Evolutionary conservation across 2,797 vertebrate genomes (phyloP).

Genomic region (Esox lucius): DNA sequence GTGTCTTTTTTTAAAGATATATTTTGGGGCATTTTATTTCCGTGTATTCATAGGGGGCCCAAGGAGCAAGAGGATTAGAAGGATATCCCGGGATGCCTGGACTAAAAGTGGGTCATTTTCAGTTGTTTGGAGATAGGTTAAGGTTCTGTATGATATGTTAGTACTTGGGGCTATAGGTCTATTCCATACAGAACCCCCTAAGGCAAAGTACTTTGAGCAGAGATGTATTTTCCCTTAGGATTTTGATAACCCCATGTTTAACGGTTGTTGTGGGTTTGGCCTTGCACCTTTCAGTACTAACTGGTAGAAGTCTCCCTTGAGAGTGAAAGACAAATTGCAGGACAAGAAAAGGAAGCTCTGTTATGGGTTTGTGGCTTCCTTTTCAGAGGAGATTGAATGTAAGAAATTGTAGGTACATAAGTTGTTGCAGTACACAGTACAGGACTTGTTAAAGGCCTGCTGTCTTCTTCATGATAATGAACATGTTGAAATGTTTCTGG

Average conservation of each 20-base stretch:
- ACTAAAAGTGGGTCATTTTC: constrained; percentile 23
- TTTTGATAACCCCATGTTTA: not conserved
- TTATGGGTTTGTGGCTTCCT: not conserved
- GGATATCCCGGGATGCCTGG: constrained; percentile 52
- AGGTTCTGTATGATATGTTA: not conserved
- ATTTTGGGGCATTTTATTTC: too few species aligned
- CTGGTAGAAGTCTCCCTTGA: not conserved
- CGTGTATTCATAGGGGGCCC: constrained; percentile 47
- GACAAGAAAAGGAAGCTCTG: not conserved
- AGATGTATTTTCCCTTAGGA: not conserved
- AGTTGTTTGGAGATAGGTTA: too few species aligned
- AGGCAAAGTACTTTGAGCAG: not conserved
- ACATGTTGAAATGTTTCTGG: not conserved
- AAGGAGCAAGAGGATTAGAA: constrained; percentile 42
- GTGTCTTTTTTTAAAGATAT: not conserved
- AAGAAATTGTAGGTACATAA: not conserved
- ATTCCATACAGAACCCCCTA: not conserved
- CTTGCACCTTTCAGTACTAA: not conserved
- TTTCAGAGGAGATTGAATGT: not conserved
- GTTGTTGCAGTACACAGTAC: not conserved
- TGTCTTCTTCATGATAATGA: too few species aligned
- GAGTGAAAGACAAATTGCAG: not conserved
- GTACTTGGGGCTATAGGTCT: not conserved
- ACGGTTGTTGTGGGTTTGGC: not conserved
- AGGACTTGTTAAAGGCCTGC: not conserved